These are phyloP conservation scores for Anas georgica DNA, from an alignment of 2,797 vertebrate genomes.

Conservation along the genomic window DNA sequence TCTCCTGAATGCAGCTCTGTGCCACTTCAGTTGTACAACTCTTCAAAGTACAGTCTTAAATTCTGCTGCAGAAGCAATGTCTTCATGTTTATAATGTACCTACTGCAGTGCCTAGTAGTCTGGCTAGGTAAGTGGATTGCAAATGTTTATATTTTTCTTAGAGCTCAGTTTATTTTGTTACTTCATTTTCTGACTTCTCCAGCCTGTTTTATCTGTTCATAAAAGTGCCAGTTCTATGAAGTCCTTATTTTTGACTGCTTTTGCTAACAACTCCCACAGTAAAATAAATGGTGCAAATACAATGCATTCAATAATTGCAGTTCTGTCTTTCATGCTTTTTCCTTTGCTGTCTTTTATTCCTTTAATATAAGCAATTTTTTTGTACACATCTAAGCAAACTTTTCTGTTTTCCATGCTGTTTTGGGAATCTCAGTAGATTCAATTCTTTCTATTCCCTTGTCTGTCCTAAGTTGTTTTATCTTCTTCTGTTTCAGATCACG, in stretches of 20 bases:
- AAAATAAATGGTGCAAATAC: neutral
- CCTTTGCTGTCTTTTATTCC: neutral
- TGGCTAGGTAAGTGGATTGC: neutral
- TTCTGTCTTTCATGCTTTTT: neutral
- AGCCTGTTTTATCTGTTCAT: neutral
- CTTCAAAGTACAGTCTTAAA: neutral
- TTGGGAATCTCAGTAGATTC: neutral
- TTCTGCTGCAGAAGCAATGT: neutral
- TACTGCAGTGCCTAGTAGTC: neutral
- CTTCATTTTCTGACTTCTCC: neutral
- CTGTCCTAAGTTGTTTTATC: neutral
- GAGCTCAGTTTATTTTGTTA: neutral
- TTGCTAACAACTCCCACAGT: neutral
- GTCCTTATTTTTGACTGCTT: neutral
- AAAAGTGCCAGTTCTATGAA: neutral
- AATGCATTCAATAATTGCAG: neutral
- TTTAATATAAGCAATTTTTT: neutral
- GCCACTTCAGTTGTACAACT: neutral
- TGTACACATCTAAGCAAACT: neutral
- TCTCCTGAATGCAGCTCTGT: neutral
- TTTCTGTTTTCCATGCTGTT: neutral
- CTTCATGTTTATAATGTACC: neutral
- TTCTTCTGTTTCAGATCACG: neutral
- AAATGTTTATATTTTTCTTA: neutral
- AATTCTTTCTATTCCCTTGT: neutral